Evolutionary conservation across 2,888 invertebrate species (phyloP).

Genomic region (Nomada fabriciana): DNA sequence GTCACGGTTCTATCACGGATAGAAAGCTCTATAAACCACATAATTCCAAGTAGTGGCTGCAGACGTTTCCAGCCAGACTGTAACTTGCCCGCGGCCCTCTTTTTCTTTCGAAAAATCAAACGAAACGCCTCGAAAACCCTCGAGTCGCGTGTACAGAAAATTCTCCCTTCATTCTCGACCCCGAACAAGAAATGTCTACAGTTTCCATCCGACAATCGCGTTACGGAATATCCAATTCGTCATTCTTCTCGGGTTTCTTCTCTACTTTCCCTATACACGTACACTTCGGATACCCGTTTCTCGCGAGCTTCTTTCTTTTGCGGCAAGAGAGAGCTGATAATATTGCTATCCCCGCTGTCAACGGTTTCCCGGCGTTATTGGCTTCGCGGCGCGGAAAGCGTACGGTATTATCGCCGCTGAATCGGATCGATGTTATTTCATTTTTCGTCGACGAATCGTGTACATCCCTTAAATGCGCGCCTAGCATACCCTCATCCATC

Average conservation of each 20-base stretch:
- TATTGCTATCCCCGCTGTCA: not conserved
- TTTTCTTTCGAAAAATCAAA: not conserved
- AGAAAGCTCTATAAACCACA: no score
- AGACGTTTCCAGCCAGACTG: no score
- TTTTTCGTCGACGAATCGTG: not conserved
- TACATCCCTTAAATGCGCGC: not conserved
- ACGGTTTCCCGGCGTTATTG: not conserved
- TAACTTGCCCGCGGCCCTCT: no score
- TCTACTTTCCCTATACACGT: not conserved
- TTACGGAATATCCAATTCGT: constrained; percentile 40
- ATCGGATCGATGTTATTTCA: not conserved
- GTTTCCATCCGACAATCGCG: constrained; percentile 17
- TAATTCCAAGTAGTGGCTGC: no score
- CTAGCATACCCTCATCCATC: not conserved
- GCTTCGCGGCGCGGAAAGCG: not conserved
- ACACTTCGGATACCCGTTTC: not conserved
- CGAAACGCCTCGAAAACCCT: not conserved
- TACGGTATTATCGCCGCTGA: not conserved
- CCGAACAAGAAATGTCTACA: not conserved
- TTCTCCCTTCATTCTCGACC: constrained; percentile 1
- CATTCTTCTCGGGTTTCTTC: constrained; percentile 49
- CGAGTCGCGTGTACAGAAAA: no score
- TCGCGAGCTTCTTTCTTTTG: constrained; percentile 1
- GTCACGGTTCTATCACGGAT: no score
- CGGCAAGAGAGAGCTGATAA: constrained; percentile 12